Evolutionary conservation across 92 coral and sea anemone genomes (phyloP), one percentile per base, ranked within the genome.

Genomic region (Blastomussa wellsi): DNA sequence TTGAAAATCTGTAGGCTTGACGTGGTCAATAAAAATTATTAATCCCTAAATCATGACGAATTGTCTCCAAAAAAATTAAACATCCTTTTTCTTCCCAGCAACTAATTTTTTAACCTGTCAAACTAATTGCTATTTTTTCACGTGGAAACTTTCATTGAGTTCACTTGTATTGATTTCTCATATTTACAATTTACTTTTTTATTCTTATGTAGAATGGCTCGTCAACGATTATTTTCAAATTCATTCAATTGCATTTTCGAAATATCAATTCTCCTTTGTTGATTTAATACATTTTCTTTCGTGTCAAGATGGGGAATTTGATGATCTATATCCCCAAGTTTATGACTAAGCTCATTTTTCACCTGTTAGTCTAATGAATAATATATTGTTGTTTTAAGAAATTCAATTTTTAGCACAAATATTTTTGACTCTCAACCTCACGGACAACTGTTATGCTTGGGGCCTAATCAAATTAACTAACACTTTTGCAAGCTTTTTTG

Each of bases 1-100:
- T 82, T 70, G 52, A 71, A 70, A 71, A 53, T 38, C 44, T 42
- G 72, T 22, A 72, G 31, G 78, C 10, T n/a, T 69, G 77, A 36
- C 78, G 75, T 17, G 17, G 66, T 24, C 60, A 52, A 82, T 82
- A 72, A 82, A 69, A 82, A 72, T 70, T 37, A 52, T 71, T 16
- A 19, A 70, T 38, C 44, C 16, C 75, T 35, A 38, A 70, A 70
- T 70, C 44, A 70, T 37, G 41, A 35, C 26, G 31, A 16, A 52
- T 53, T 71, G 78, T 52, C 32, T 55, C n/a, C n/a, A n/a, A n/a
- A n/a, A n/a, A n/a, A n/a, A n/a, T n/a, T n/a, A n/a, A n/a, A n/a
- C n/a, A n/a, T n/a, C n/a, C n/a, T n/a, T n/a, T 13, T 66, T 68
- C 32, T 67, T 19, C 68, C 14, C 17, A 28, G 68, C 68, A 62